Evolutionary conservation across 2,797 vertebrate genomes (phyloP).

Genomic region (Molossus alvarezi): DNA sequence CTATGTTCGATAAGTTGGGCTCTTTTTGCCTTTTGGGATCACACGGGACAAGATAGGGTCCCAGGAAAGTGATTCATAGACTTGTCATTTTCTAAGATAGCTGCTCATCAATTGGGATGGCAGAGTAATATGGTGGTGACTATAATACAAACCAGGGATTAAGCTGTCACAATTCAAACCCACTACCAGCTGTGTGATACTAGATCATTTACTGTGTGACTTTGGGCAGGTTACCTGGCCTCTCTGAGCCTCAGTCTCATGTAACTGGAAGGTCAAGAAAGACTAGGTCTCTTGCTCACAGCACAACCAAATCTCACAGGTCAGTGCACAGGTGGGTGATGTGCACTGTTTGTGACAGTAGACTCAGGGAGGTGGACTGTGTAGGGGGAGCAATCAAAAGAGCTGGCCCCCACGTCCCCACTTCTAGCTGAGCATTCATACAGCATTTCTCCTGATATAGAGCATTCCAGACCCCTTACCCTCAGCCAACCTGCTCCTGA

Average conservation of each 20-base stretch:
- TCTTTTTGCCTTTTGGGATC: neutral
- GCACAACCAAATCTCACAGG: neutral
- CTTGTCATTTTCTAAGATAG: neutral
- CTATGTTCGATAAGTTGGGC: neutral
- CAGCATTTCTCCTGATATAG: neutral
- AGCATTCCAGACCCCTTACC: neutral
- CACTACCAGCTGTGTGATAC: neutral
- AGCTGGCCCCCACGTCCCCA: neutral
- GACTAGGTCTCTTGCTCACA: neutral
- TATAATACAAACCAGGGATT: neutral
- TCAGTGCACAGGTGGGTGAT: no score
- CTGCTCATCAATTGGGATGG: no score
- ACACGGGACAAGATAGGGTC: neutral
- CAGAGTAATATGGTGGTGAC: neutral
- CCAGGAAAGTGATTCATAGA: neutral
- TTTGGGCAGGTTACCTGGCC: neutral
- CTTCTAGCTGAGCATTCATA: neutral
- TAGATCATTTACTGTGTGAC: neutral
- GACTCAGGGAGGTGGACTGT: neutral
- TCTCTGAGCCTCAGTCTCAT: neutral
- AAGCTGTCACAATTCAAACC: no score
- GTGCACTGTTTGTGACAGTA: neutral
- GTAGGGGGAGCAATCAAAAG: no score
- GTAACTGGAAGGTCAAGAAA: neutral
- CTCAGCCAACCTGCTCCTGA: neutral